Evolutionary conservation across 2,888 invertebrate species (phyloP), one percentile per base, ranked within the genome.

Genomic region (Aethes cnicana): DNA sequence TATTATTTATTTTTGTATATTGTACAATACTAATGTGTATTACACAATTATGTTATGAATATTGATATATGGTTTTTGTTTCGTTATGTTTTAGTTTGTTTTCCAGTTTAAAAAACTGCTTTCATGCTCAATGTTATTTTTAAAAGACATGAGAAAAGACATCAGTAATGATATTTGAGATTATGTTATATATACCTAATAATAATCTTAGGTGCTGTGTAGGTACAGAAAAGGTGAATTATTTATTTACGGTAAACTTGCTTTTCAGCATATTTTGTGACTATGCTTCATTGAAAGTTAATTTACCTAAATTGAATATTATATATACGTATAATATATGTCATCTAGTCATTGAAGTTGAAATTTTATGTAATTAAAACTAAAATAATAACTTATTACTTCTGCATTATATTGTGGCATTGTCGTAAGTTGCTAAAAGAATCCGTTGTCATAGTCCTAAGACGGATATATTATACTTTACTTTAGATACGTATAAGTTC

Each of bases 321-420:
- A n/a, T n/a, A n/a, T n/a, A n/a, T n/a, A n/a, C n/a, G n/a, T n/a
- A n/a, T n/a, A n/a, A n/a, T n/a, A n/a, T n/a, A n/a, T n/a, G 17
- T 39, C 7, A 16, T 39, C 50, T 52, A 52, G 50, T 52, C 50
- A 52, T 52, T 20, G 14, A 18, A 42, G 28, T 28, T 9, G 4
- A 25, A 39, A 39, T 23, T 39, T 25, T 39, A 25, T 25, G 23
- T 16, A 32, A 28, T 28, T 28, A 28, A 12, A 7, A 4, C 4
- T n/a, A 14, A 16, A 33, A 6, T 14, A 14, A 33, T 8, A 16
- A 33, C 3, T 42, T 18, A 17, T 26, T 18, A n/a, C 3, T 18
- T 28, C 18, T 9, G 16, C 18, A 5, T 41, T 17, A 28, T 16
- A 17, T 41, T 11, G 16, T 26, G 14, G 8, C 5, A 8, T 37